Base-by-base conservation (phyloP, 2,888 invertebrate species). In the Phania funesta region DNA sequence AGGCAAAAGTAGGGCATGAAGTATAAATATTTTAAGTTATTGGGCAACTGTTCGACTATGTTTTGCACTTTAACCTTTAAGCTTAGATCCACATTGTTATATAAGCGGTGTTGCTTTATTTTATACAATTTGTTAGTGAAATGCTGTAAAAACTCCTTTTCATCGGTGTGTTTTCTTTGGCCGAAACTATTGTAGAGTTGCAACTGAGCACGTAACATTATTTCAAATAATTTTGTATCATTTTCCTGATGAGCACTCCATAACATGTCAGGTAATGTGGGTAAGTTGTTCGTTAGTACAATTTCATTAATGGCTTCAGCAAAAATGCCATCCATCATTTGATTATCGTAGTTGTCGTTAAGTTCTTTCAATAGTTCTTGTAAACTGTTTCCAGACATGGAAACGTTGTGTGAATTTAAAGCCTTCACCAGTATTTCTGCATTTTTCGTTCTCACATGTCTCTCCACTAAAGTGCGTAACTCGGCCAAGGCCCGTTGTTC, bases 1-100 rank as follows among this genome's bases (percentile, higher is more conserved):
- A 81, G 54, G 24, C 81, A 81, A 41, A 81, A 81, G 29, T 81
- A 35, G 6, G 77, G 77, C 13, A 41, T 41, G 16, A 81, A 81
- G 2, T 73, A 60, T n/a, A 81, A 35, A 56, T 77, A 81, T 48
- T 68, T 77, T 8, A 81, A 24, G 20, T 56, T 68, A 3, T 44
- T 11, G 0, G 77, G 77, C 29, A 81, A 4, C 5, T 62, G 54
- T 6, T 46, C 13, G 1, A 50, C 13, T 9, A 77, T 18, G 8
- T 54, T 46, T 20, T 81, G 60, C 5, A 77, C 54, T 9, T 46
- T 38, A 6, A 60, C 6, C 22, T 73, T 77, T 13, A 81, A 16
- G 2, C 16, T 13, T 0, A 26, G 9, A n/a, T 54, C 38, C 0
- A 73, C 3, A 0, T n/a, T 16, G 0, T 16, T 2, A 22, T 74